phyloP scores from a whole-genome alignment of 2,113 vertebrate genomes.

The Mionectes macconnelli region DNA sequence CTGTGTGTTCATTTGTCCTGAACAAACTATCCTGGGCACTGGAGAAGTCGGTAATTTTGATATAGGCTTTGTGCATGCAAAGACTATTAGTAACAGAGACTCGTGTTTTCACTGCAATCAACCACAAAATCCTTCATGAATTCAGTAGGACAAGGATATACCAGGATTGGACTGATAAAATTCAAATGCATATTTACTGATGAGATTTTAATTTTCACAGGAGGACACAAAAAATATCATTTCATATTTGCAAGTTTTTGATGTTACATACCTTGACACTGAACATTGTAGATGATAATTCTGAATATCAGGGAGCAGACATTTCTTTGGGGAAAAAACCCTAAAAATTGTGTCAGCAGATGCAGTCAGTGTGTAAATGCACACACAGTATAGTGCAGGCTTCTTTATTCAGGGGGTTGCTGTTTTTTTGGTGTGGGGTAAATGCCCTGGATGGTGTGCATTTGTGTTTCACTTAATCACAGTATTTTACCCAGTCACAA shows the following conservation, averaged over 20 bases:
- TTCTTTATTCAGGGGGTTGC: fast-evolving
- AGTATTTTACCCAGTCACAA: background rate
- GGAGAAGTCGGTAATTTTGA: background rate
- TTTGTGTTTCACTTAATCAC: background rate
- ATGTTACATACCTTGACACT: background rate
- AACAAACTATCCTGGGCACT: background rate
- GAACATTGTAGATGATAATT: background rate
- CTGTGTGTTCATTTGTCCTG: background rate
- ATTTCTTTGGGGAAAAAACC: background rate
- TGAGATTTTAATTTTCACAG: background rate
- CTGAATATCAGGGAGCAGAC: slow-evolving; percentile 13
- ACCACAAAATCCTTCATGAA: background rate
- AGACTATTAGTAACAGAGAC: background rate
- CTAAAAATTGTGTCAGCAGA: background rate
- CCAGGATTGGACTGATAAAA: background rate
- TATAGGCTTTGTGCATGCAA: background rate
- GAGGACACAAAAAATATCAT: background rate
- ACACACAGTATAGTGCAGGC: background rate
- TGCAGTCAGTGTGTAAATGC: background rate
- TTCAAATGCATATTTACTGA: background rate
- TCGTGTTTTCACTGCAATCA: background rate
- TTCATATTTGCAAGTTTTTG: background rate
- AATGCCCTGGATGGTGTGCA: background rate
- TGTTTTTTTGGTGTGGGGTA: background rate
- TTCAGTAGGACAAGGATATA: background rate